Evolutionary conservation across 2,888 invertebrate species (phyloP).

Genomic region (Dolomedes plantarius): DNA sequence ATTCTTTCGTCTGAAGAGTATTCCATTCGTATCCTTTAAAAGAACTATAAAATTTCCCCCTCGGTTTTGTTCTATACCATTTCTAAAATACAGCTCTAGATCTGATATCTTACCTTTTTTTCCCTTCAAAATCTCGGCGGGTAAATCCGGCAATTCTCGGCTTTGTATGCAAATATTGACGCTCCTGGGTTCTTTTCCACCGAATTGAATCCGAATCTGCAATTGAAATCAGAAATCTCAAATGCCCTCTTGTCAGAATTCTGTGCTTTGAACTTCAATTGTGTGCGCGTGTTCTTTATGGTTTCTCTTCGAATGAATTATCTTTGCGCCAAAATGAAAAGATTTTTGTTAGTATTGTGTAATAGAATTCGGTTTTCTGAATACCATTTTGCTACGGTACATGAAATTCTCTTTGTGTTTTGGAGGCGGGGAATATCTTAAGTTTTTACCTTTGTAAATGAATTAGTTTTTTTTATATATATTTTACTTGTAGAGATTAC

Average conservation of each 20-base stretch:
- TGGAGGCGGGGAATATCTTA: no score
- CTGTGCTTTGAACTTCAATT: not conserved
- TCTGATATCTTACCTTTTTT: no score
- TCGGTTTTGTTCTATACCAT: no score
- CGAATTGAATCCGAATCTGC: not conserved
- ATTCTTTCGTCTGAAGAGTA: no score
- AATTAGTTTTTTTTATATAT: no score
- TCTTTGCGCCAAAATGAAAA: not conserved
- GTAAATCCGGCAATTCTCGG: not conserved
- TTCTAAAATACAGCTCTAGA: no score
- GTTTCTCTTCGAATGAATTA: not conserved
- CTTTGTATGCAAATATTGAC: not conserved
- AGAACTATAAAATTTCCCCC: no score
- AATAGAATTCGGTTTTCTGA: not conserved
- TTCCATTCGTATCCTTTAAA: no score
- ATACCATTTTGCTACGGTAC: no score
- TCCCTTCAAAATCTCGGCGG: not conserved
- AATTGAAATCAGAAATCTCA: not conserved
- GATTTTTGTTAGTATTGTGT: not conserved
- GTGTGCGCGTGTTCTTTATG: not conserved
- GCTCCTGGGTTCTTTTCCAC: not conserved
- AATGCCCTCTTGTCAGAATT: not conserved
- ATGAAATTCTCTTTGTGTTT: no score
- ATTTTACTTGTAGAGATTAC: no score
- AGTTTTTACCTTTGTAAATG: no score